Base-by-base conservation (phyloP, 1,140 invertebrate genomes). In the Hyposmocoma kahamanoa region DNA sequence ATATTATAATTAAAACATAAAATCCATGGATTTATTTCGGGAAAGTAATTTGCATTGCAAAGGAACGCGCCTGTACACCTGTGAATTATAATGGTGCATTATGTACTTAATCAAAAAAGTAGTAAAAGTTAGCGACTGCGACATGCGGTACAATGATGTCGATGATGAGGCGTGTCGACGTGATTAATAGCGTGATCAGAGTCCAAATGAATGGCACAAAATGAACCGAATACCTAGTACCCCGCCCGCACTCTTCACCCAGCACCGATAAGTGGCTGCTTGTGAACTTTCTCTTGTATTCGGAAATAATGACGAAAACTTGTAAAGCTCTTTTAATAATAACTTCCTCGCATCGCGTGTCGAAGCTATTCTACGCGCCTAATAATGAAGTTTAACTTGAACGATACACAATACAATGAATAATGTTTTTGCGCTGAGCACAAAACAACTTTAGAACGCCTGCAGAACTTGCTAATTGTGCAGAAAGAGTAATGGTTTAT, bases 251-350 rank as follows among this genome's bases (percentile, higher is more conserved):
- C 19, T 26, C 18, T 44, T 24, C 30, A 38, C 24, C n/a, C n/a
- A n/a, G n/a, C n/a, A n/a, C n/a, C 50, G 39, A 43, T 61, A 56
- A 60, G 49, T 44, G 45, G 52, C 58, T 19, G 22, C 45, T 53
- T 50, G 46, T 48, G 47, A 53, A 63, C 45, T 55, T 59, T 56
- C 53, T 45, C 44, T 41, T 47, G 48, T 62, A 53, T 59, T 64
- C 49, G 49, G 44, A 61, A 59, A 61, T 67, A 64, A 59, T 56
- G 59, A 47, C 43, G 53, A 67, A 65, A 60, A 64, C 47, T 67
- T 71, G 46, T 56, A 58, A 65, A 67, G 61, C 45, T 46, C 54
- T 60, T 64, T 60, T 62, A 62, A 63, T 70, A 59, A 67, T 66
- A 66, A 64, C 50, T 67, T 62, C 47, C 53, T 42, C 39, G 39